Base-by-base conservation (phyloP, 2,113 vertebrate genomes). In the Porphyrio hochstetteri region DNA sequence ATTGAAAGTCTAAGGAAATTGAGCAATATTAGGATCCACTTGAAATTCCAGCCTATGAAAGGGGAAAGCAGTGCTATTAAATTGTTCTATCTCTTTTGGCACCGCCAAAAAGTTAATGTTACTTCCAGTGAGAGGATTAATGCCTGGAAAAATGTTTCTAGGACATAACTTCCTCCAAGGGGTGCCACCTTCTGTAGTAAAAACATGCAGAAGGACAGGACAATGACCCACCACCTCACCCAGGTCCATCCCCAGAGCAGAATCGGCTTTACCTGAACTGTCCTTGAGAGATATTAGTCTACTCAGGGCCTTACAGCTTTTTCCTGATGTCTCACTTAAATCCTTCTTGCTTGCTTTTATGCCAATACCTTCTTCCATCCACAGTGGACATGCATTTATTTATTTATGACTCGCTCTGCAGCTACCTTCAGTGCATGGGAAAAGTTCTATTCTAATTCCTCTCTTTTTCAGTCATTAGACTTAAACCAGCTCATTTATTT, bases 381-480 rank as follows among this genome's bases (percentile, higher is more conserved):
- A 63, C 64, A 81, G 64, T 11, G 59, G 55, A 86, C 36, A 55
- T 28, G 9, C 15, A 50, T 59, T 93, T 89, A 92, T 92, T 86
- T 96, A 93, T 95, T 96, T 90, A 93, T 88, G 80, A 86, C 13
- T 82, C n/a, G n/a, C 10, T 86, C n/a, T 81, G 28, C 68, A 1
- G 1, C 52, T 92, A 63, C 46, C n/a, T 70, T 81, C 50, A 74
- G 36, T 3, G 4, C 13, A 10, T 40, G 20, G 40, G 59, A 91
- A 86, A 83, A 63, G 52, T 77, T 9, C 27, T 91, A 9, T 68
- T 86, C 57, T 74, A 36, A 44, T 90, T 86, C 23, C 9, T 59
- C 20, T 82, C 24, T 77, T 92, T 88, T 88, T 83, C 55, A 70
- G 2, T 61, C 23, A 27, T 12, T 88, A 24, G 35, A 20, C 33